Base-by-base conservation (phyloP, 2,797 vertebrate genomes). In the Psittacula derbiana region DNA sequence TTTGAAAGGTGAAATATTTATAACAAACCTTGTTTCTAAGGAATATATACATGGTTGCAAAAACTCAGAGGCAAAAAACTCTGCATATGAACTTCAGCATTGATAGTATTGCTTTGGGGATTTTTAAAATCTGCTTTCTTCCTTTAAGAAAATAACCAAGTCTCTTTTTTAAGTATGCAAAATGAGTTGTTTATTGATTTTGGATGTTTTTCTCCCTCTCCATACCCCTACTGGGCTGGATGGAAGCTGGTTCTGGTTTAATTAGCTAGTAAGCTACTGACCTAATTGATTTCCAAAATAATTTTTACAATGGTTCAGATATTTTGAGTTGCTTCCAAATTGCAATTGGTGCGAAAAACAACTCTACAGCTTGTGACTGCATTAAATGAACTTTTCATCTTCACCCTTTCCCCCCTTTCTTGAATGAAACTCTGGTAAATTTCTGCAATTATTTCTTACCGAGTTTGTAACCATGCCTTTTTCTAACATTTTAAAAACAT, bases 211-310 rank as follows among this genome's bases (percentile, higher is more conserved):
- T 65, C 9, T 8, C 14, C 6, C 16, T 49, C 27, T 72, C 17
- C 12, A 52, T 3, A n/a, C 1, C 2, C 7, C 3, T 17, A 66
- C 11, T 1, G 5, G 31, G 9, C 10, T 72, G 11, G 16, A 89
- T 82, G 47, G 86, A 86, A 92, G 87, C 47, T 75, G 25, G 10
- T 44, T 90, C 44, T 61, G 13, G 62, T 90, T 95, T 92, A 93
- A 95, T 86, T 58, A 96, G 60, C 58, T 92, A 25, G 16, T 91
- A 88, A 88, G 74, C 33, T 95, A 90, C 75, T 49, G 66, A 91
- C 27, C 2, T 93, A 96, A 93, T 81, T 88, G 57, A 83, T 96
- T 96, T 96, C 89, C 53, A 94, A 93, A 98, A 91, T 82, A 96
- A 57, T 95, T 94, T 92, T 95, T 88, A 60, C 90, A 94, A 58